Percentiles rank a stretch among this genome's conserved stretches.
Conservation (phyloP, 2,797 vertebrate species). For the Moxostoma hubbsi region DNA sequence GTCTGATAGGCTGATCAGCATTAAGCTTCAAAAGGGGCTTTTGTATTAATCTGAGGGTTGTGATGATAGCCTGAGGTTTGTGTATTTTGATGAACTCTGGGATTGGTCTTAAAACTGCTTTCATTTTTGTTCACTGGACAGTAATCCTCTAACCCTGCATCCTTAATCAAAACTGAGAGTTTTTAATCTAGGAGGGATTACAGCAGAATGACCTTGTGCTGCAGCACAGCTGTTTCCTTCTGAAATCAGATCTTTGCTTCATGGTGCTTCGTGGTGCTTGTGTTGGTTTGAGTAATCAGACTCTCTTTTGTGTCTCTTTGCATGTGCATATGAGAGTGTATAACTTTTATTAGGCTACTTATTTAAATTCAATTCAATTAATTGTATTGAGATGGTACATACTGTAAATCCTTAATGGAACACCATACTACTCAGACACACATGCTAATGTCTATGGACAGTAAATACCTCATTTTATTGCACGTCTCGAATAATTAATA, state of each 20-base stretch:
- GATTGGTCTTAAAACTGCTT: conserved; percentile 91
- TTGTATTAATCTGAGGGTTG: conserved; percentile 85
- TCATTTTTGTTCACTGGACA: conserved; percentile 87
- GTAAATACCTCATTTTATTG: no score
- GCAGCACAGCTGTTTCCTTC: conserved; percentile 77
- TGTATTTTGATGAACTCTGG: conserved; percentile 90
- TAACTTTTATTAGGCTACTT: not conserved
- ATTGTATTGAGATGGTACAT: no score
- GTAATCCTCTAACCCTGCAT: conserved; percentile 93
- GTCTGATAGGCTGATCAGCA: conserved; percentile 53
- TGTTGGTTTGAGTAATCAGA: conserved; percentile 8
- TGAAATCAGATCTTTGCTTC: conserved; percentile 65
- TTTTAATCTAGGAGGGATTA: conserved; percentile 90
- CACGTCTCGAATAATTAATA: no score
- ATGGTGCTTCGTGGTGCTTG: conserved; percentile 56
- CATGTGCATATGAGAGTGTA: not conserved
- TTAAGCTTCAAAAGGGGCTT: conserved; percentile 74
- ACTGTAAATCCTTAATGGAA: no score
- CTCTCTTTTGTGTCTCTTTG: conserved; percentile 18
- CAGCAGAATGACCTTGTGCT: conserved; percentile 78
- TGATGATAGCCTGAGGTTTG: conserved; percentile 88
- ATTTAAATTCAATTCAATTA: no score
- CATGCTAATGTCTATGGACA: no score
- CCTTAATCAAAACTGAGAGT: conserved; percentile 92
- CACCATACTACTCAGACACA: no score